Base-by-base conservation (phyloP, 2,888 invertebrate genomes). In the Argyresthia goedartella region DNA sequence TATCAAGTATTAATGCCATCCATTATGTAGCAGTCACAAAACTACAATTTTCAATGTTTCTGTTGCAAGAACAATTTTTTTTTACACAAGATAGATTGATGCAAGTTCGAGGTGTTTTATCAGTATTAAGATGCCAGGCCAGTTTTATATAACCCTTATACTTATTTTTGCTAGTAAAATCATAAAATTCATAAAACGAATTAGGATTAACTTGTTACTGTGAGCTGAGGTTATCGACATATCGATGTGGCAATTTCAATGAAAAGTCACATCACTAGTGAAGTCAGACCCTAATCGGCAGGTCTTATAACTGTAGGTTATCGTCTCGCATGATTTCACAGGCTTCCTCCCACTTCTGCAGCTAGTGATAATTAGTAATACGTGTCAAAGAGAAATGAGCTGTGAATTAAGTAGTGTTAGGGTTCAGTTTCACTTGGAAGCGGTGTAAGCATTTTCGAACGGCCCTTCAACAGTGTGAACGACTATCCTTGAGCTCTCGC, bases 251-350 rank as follows among this genome's bases (percentile, higher is more conserved):
- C 13, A n/a, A 9, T 52, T 55, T 55, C 54, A 53, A 52, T n/a
- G 44, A 39, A 49, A 54, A 54, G 33, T 44, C 54, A 46, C 68
- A 57, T 51, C 67, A 59, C 70, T 70, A 63, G 48, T 58, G 54
- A 55, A 55, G 61, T 60, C 63, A 13, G 39, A 16, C 43, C 56
- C 57, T 72, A 74, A 76, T 70, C 71, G 70, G 63, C 67, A 25
- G 3, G 61, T 60, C 66, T 67, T 64, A 72, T 73, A 72, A 76
- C 73, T 73, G 74, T 70, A 73, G 71, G 67, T 65, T 73, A 75
- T 73, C 68, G 71, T 69, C 71, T 61, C 68, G 65, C 69, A 62
- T 66, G 72, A 75, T 74, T 75, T 73, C 69, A 72, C 70, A 60
- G 75, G 71, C 75, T 74, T 73, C 75, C 65, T 62, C 63, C 63